Evolutionary conservation across 2,113 vertebrate genomes (phyloP).

Genomic region (Cettia cetti): DNA sequence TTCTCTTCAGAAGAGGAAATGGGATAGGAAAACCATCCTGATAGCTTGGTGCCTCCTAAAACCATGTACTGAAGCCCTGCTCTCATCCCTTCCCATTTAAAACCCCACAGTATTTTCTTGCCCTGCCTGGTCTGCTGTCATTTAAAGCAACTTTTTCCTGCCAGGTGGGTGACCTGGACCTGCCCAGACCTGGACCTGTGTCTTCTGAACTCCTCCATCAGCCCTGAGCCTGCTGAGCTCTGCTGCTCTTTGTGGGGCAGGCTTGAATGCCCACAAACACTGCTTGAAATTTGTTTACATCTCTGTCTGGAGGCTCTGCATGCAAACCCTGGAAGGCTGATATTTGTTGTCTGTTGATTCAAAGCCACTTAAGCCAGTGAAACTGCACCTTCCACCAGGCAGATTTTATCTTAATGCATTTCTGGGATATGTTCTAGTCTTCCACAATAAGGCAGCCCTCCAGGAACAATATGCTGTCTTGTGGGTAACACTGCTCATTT

Average conservation of each 20-base stretch:
- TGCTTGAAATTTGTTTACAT: background rate
- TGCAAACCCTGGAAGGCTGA: background rate
- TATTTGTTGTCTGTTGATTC: background rate
- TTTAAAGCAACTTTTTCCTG: background rate
- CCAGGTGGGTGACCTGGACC: background rate
- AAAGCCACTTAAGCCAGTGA: conserved; percentile 21
- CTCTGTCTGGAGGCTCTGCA: background rate
- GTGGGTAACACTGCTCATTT: background rate
- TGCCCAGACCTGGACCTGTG: background rate
- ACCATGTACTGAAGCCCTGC: background rate
- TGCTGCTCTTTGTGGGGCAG: background rate
- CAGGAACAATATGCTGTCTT: background rate
- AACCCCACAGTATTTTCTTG: background rate
- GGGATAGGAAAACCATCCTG: background rate
- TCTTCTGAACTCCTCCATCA: background rate
- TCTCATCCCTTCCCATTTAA: background rate
- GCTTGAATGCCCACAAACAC: background rate
- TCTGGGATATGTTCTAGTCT: background rate
- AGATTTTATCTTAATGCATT: conserved; percentile 26
- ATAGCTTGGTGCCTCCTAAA: background rate
- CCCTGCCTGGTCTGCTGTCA: background rate
- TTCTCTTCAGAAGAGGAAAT: background rate
- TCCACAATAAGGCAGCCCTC: conserved; percentile 2
- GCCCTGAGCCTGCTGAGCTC: background rate
- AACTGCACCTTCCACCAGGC: background rate